Conservation (phyloP, 2,113 vertebrate species). For the Percopsis transmontana region DNA sequence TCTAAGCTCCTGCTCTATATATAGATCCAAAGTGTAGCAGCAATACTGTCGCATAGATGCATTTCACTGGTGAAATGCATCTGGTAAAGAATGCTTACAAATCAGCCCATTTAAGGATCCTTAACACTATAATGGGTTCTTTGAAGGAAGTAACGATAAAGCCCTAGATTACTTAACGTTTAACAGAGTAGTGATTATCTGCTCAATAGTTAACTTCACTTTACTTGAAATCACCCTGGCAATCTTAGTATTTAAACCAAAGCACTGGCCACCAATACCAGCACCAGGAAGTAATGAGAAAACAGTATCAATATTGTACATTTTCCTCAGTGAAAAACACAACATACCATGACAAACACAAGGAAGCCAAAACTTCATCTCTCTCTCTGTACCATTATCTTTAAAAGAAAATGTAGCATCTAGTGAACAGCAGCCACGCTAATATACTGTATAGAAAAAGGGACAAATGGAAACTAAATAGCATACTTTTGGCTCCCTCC, state of each 20-base stretch:
- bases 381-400: not conserved
- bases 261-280: no score
- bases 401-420: not conserved
- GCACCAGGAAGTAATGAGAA: not conserved
- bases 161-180: conserved; percentile 23
- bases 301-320: not conserved
- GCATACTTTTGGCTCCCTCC: conserved; percentile 48
- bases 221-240: conserved; percentile 16
- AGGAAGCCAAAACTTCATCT: not conserved
- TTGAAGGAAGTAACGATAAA: not conserved
- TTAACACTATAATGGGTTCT: not conserved
- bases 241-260: conserved; percentile 10
- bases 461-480: conserved; percentile 21
- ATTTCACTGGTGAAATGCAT: conserved; percentile 22
- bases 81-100: not conserved
- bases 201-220: conserved; percentile 64
- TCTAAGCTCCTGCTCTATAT: conserved; percentile 15
- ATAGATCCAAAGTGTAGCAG: no score
- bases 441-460: conserved; percentile 23
- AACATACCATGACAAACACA: conserved; percentile 8
- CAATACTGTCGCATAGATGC: not conserved
- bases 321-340: not conserved
- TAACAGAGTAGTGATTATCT: conserved; percentile 16
- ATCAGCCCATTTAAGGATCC: not conserved
- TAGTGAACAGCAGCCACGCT: conserved; percentile 19